phyloP scores from a whole-genome alignment of 2,113 vertebrate species.

The Meleagris gallopavo region DNA sequence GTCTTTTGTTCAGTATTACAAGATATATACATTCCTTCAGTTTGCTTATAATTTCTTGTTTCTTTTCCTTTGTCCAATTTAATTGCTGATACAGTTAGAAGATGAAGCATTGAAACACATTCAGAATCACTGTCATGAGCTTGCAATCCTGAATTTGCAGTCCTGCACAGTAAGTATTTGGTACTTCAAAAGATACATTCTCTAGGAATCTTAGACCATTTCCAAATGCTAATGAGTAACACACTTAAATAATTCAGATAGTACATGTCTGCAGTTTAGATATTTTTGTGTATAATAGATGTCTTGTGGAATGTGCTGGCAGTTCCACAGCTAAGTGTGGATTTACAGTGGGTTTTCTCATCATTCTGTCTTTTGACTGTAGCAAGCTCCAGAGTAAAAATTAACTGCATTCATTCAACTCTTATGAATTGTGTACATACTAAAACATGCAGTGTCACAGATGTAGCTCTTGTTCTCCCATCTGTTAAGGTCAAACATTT shows the following conservation, averaged over 20 bases:
- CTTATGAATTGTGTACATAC: neutral
- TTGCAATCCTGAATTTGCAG: constrained; percentile 91
- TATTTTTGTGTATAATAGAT: neutral
- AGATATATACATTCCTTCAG: neutral
- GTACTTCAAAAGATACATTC: neutral
- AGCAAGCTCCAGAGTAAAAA: neutral
- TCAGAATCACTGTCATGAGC: constrained; percentile 90
- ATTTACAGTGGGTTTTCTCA: neutral
- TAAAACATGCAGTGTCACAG: neutral
- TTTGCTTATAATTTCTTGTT: constrained; percentile 43
- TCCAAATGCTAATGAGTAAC: neutral
- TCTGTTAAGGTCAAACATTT: neutral
- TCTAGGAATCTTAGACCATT: neutral
- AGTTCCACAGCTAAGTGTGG: neutral
- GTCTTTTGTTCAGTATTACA: constrained; percentile 9
- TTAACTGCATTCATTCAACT: neutral
- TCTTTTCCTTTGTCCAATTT: constrained; percentile 32
- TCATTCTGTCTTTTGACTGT: neutral
- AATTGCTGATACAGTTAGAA: constrained; percentile 80
- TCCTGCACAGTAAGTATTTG: constrained; percentile 87
- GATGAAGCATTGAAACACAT: constrained; percentile 92
- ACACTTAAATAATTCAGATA: neutral
- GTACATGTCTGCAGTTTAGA: neutral
- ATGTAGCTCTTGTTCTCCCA: neutral
- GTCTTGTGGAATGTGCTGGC: neutral